Evolutionary conservation across 1,140 invertebrate genomes (phyloP).

Genomic region (Araneus ventricosus): DNA sequence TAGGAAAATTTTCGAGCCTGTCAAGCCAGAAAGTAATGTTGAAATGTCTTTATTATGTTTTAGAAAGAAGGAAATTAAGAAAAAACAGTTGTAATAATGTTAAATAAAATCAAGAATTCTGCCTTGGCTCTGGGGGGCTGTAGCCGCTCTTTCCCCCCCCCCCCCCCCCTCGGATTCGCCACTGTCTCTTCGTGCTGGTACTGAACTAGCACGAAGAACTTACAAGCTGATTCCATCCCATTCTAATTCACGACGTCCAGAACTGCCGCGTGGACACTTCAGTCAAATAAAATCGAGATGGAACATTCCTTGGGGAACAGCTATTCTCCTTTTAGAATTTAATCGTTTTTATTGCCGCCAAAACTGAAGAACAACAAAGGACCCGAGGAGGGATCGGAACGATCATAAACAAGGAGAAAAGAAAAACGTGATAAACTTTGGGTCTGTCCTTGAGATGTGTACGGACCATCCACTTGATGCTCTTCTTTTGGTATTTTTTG

Average conservation of each 20-base stretch:
- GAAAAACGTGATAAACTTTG: conserved; percentile 59
- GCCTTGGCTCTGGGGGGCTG: no score
- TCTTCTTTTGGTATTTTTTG: not conserved
- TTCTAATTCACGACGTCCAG: not conserved
- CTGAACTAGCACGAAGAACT: no score
- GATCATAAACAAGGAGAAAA: conserved; percentile 50
- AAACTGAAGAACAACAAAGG: conserved; percentile 56
- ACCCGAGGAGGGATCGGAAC: not conserved
- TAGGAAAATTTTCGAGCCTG: no score
- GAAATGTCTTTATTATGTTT: no score
- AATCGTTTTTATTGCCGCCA: conserved; percentile 36
- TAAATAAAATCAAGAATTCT: no score
- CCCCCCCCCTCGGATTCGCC: no score
- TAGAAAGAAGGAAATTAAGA: no score
- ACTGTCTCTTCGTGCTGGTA: no score
- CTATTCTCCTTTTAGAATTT: conserved; percentile 9
- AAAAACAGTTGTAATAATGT: no score
- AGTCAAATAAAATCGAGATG: not conserved
- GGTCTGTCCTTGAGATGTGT: conserved; percentile 56
- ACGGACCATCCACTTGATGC: conserved; percentile 29
- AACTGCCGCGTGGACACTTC: not conserved
- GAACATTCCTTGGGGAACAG: not conserved
- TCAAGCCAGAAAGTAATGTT: no score
- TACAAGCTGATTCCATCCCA: no score
- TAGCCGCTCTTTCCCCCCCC: no score